These are phyloP conservation scores for Ypsolopha sequella DNA, from an alignment of 2,888 invertebrate species.

Conservation along the genomic window DNA sequence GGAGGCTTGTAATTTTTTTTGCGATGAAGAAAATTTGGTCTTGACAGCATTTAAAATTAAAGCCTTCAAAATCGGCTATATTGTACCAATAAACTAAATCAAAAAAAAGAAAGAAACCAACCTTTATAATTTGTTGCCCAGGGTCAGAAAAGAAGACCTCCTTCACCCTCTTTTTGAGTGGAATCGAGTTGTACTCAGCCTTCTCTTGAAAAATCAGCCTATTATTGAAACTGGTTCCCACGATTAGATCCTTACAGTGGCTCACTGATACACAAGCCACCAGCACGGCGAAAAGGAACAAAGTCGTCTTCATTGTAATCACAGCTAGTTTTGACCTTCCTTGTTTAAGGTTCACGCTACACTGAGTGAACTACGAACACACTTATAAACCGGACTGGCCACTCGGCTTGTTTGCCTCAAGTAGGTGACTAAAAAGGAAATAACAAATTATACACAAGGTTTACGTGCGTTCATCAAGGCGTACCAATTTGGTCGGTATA, in stretches of 20 bases:
- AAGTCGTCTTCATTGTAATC: constrained; percentile 40
- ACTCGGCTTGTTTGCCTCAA: constrained; percentile 3
- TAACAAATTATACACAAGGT: neutral
- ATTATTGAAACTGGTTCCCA: constrained; percentile 55
- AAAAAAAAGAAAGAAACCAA: constrained; percentile 14
- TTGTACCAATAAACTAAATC: too few species aligned
- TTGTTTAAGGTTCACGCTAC: neutral
- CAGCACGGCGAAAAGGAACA: constrained; percentile 33
- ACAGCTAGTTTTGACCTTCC: neutral
- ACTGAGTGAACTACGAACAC: neutral
- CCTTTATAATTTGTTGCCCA: constrained; percentile 59
- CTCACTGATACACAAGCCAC: constrained; percentile 34
- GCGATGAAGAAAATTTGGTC: too few species aligned
- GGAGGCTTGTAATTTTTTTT: too few species aligned
- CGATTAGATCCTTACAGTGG: constrained; percentile 52
- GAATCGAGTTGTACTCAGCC: constrained; percentile 54
- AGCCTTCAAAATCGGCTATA: too few species aligned
- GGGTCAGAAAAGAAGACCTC: constrained; percentile 57
- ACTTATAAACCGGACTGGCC: neutral
- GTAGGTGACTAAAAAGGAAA: constrained; percentile 2
- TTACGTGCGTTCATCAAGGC: neutral
- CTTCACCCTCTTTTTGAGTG: constrained; percentile 57
- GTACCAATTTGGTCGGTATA: too few species aligned
- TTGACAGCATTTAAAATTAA: too few species aligned
- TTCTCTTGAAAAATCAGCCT: constrained; percentile 50